Evolutionary conservation across 1,140 invertebrate species (phyloP).

Genomic region (Cyrtorhinus lividipennis): DNA sequence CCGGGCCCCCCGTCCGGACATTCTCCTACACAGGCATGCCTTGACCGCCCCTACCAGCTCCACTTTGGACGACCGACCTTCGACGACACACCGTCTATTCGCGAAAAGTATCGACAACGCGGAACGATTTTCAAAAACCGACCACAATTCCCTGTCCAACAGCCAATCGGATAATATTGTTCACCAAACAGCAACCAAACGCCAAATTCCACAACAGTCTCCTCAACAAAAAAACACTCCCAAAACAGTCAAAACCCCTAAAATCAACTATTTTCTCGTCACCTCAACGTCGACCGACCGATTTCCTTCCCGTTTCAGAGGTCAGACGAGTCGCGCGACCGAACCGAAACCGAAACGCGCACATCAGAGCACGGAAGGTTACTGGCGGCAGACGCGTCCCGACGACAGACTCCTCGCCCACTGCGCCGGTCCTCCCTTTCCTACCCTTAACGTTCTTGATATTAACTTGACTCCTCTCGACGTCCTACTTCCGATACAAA

Average conservation of each 20-base stretch:
- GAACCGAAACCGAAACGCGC: not conserved
- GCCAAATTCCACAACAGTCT: no score
- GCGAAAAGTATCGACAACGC: not conserved
- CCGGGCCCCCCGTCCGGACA: conserved; percentile 1
- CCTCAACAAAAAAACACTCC: no score
- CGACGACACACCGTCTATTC: not conserved
- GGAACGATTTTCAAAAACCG: no score
- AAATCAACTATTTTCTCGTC: no score
- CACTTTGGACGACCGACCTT: conserved; percentile 2
- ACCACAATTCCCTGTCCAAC: no score
- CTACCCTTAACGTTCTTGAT: not conserved
- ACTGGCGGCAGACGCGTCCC: not conserved
- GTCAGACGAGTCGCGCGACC: no score
- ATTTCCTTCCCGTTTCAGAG: no score
- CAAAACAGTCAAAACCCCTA: no score
- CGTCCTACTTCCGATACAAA: no score
- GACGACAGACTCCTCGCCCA: not conserved
- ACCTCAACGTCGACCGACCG: no score
- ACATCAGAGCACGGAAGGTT: not conserved
- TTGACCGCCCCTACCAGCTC: conserved; percentile 7
- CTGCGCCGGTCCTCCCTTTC: not conserved
- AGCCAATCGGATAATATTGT: no score
- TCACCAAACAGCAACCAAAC: no score
- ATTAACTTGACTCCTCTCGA: not conserved
- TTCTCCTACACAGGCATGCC: conserved; percentile 3